These are phyloP conservation scores for Gobius niger DNA, from an alignment of 2,113 vertebrate species.

Conservation along the genomic window DNA sequence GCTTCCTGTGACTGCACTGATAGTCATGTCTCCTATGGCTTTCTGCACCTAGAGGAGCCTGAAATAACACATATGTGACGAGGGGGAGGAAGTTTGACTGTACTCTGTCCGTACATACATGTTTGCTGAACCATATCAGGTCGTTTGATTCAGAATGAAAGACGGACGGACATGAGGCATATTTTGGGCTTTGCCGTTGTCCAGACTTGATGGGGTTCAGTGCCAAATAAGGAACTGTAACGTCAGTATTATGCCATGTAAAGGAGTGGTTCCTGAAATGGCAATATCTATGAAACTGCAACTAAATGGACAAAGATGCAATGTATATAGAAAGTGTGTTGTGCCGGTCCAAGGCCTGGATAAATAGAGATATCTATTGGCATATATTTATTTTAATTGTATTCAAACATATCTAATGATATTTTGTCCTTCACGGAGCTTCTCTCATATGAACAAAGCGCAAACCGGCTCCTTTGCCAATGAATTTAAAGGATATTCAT, in stretches of 20 bases:
- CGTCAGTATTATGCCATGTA: no score
- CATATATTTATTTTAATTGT: no score
- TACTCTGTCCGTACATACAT: constrained; percentile 23
- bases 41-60: constrained; percentile 14
- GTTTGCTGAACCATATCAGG: not conserved
- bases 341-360: not conserved
- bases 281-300: not conserved
- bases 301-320: not conserved
- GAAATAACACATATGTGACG: constrained; percentile 54
- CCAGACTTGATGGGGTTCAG: not conserved
- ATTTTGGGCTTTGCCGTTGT: not conserved
- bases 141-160: not conserved
- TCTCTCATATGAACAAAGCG: no score
- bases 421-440: no score
- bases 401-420: no score
- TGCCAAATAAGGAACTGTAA: not conserved
- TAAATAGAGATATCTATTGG: not conserved
- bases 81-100: not conserved
- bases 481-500: no score
- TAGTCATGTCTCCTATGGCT: constrained; percentile 46
- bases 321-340: not conserved
- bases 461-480: no score
- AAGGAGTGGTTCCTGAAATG: no score
- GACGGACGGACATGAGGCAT: not conserved
- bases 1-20: constrained; percentile 71